A percentile compares a stretch with the other conserved stretches of the same genome.
phyloP scores from a whole-genome alignment of 2,113 vertebrate species.

The Steatornis caripensis region DNA sequence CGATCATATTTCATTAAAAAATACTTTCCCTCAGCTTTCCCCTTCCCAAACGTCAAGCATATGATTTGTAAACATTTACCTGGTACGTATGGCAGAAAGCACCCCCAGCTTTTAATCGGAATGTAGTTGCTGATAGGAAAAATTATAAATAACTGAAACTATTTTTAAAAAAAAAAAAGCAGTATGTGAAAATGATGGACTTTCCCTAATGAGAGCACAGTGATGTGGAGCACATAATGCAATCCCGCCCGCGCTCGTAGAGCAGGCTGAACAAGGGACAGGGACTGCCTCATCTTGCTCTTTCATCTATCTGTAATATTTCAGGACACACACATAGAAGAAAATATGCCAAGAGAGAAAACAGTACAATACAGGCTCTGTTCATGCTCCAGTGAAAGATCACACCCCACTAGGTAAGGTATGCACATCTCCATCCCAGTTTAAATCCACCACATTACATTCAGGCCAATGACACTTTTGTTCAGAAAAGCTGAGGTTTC shows the following conservation, averaged over 20 bases:
- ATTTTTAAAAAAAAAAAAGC: not conserved
- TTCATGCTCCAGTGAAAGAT: slow-evolving; percentile 39
- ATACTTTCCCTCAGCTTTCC: not conserved
- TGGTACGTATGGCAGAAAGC: not conserved
- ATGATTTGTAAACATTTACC: not conserved
- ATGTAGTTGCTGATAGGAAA: not conserved
- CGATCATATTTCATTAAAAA: not conserved
- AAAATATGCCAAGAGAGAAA: slow-evolving; percentile 21
- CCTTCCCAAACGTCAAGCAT: not conserved
- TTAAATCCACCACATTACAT: slow-evolving; percentile 11
- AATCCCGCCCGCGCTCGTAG: not conserved
- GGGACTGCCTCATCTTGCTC: not conserved
- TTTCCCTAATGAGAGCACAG: not conserved
- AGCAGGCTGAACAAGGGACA: not conserved
- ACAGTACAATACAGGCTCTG: slow-evolving; percentile 35
- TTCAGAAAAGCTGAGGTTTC: slow-evolving; percentile 14
- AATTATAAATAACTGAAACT: not conserved
- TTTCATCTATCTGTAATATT: not conserved
- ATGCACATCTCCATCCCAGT: slow-evolving; percentile 34
- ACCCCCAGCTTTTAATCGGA: not conserved
- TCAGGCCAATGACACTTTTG: slow-evolving; percentile 13
- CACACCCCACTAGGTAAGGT: slow-evolving; percentile 50
- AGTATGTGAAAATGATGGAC: not conserved
- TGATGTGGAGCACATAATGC: not conserved
- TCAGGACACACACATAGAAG: slow-evolving; percentile 25